phyloP scores from a whole-genome alignment of 2,888 invertebrate genomes.

The Dione vanillae region DNA sequence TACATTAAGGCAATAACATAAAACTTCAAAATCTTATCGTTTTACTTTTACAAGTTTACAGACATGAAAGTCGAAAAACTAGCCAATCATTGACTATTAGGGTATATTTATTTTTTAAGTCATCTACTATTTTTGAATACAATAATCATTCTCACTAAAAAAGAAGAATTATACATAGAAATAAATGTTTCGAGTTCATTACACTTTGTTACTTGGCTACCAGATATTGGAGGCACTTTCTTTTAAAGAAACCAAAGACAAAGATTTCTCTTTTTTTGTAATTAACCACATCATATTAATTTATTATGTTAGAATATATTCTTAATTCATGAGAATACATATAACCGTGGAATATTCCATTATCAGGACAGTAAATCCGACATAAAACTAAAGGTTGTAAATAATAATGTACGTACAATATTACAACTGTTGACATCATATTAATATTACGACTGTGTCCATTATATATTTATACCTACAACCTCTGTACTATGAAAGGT shows the following conservation, averaged over 20 bases:
- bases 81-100: neutral
- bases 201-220: too few relatives aligned
- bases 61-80: neutral
- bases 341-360: conserved; percentile 4
- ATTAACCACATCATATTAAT: neutral
- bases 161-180: too few relatives aligned
- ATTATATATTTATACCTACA: too few relatives aligned
- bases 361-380: neutral
- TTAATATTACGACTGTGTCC: neutral
- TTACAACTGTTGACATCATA: conserved; percentile 1
- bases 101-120: too few relatives aligned
- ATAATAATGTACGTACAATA: conserved; percentile 8
- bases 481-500: too few relatives aligned
- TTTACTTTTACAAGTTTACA: neutral
- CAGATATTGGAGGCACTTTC: too few relatives aligned
- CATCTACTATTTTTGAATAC: too few relatives aligned
- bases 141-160: too few relatives aligned
- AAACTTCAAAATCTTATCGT: neutral
- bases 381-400: conserved; percentile 3
- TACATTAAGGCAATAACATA: neutral
- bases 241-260: too few relatives aligned
- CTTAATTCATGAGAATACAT: neutral
- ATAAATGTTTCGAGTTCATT: too few relatives aligned
- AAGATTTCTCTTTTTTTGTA: neutral
- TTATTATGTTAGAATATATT: neutral